These are phyloP conservation scores for Willisornis vidua DNA, from an alignment of 2,113 vertebrate species.

Conservation along the genomic window DNA sequence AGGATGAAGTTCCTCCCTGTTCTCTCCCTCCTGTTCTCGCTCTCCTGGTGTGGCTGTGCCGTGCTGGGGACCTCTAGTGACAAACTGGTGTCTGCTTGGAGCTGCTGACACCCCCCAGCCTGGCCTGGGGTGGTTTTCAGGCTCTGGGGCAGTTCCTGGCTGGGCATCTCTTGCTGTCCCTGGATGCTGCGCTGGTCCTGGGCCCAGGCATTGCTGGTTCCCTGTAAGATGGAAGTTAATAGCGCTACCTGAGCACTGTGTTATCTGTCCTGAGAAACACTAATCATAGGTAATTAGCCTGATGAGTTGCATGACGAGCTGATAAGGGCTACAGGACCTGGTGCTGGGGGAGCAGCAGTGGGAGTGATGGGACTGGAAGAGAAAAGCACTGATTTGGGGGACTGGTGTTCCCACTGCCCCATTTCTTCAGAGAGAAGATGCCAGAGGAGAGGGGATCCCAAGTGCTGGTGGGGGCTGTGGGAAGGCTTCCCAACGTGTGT, in stretches of 20 bases:
- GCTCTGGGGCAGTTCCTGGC: background rate
- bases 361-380: background rate
- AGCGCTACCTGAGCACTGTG: background rate
- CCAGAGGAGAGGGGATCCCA: background rate
- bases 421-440: background rate
- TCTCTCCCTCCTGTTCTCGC: too few species aligned
- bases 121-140: fast-evolving
- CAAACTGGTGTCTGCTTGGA: background rate
- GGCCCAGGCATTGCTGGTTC: background rate
- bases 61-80: conserved; percentile 54
- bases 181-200: background rate
- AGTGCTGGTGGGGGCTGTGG: background rate
- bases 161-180: fast-evolving
- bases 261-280: background rate
- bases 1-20: background rate
- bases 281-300: conserved; percentile 11
- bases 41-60: background rate
- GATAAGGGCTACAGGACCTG: background rate
- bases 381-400: background rate
- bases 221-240: background rate
- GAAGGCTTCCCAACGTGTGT: fast-evolving
- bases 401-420: fast-evolving
- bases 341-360: background rate
- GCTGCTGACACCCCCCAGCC: background rate
- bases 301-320: background rate